Conservation (phyloP, 2,797 vertebrate genomes). For the Onychomys torridus region DNA sequence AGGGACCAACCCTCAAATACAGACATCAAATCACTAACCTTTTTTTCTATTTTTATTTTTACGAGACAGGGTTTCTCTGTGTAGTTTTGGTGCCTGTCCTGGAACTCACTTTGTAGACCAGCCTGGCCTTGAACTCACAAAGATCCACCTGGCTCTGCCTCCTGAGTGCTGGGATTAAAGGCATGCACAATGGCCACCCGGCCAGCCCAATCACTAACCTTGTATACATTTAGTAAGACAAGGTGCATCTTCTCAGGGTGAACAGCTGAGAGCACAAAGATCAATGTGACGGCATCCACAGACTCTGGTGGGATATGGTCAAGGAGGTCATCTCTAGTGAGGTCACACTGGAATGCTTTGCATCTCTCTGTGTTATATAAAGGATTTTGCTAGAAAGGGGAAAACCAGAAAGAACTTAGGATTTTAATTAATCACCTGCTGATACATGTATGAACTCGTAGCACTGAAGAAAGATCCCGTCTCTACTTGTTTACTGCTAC, state of each 20-base stretch:
- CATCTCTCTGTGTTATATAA: conserved; percentile 91
- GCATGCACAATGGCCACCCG: too few relatives aligned
- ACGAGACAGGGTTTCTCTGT: too few relatives aligned
- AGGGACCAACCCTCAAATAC: neutral
- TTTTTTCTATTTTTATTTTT: conserved; percentile 49
- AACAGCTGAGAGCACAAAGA: conserved; percentile 97
- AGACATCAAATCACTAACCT: conserved; percentile 87
- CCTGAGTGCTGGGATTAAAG: too few relatives aligned
- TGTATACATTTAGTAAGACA: conserved; percentile 92
- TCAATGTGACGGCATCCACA: conserved; percentile 93
- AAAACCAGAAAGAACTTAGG: conserved; percentile 37
- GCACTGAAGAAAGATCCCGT: neutral
- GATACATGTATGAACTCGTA: neutral
- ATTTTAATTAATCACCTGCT: conserved; percentile 7
- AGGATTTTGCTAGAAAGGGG: conserved; percentile 91
- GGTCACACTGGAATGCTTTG: conserved; percentile 95
- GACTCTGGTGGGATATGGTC: conserved; percentile 89
- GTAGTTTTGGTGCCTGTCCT: too few relatives aligned
- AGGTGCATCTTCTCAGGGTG: conserved; percentile 97
- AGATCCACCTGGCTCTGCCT: too few relatives aligned
- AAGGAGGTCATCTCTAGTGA: conserved; percentile 93
- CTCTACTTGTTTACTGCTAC: neutral
- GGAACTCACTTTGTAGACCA: too few relatives aligned
- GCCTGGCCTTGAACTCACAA: too few relatives aligned
- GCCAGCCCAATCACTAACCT: conserved; percentile 87